Conservation (phyloP, 1,140 invertebrate genomes). For the Philaenus spumarius region DNA sequence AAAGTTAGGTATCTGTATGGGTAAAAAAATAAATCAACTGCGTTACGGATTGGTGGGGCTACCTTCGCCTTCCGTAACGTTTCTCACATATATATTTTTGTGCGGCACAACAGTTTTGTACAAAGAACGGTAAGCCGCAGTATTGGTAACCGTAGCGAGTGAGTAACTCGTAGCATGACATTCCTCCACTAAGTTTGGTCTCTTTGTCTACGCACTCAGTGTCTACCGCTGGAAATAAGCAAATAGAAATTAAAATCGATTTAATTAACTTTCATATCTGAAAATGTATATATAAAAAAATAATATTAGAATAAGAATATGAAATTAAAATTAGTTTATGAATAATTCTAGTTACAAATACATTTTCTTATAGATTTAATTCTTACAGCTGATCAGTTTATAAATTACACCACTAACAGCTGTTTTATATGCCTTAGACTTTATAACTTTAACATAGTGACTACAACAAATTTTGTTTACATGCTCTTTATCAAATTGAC, state of each 20-base stretch:
- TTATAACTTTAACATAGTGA: too few species aligned
- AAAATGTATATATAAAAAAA: neutral
- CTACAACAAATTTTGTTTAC: too few species aligned
- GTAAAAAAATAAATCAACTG: too few species aligned
- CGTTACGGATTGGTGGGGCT: too few species aligned
- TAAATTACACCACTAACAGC: too few species aligned
- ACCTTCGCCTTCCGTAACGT: neutral
- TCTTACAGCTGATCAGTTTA: neutral
- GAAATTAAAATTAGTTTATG: neutral
- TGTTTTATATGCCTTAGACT: too few species aligned
- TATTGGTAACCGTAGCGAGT: slow-evolving; percentile 25
- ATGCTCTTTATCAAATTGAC: too few species aligned
- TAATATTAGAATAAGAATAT: neutral
- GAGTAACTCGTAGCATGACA: slow-evolving; percentile 28
- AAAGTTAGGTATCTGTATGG: too few species aligned
- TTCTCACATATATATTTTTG: slow-evolving; percentile 27
- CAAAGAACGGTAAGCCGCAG: slow-evolving; percentile 24
- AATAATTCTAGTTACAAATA: neutral
- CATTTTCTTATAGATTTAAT: neutral
- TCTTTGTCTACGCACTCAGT: slow-evolving; percentile 28
- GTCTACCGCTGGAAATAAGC: slow-evolving; percentile 16
- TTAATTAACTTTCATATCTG: neutral
- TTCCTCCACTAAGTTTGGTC: slow-evolving; percentile 20
- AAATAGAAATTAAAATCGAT: slow-evolving; percentile 7
- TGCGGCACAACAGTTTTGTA: slow-evolving; percentile 28